phyloP scores from a whole-genome alignment of 1,140 invertebrate genomes.

The Thalassaphorura encarpata region DNA sequence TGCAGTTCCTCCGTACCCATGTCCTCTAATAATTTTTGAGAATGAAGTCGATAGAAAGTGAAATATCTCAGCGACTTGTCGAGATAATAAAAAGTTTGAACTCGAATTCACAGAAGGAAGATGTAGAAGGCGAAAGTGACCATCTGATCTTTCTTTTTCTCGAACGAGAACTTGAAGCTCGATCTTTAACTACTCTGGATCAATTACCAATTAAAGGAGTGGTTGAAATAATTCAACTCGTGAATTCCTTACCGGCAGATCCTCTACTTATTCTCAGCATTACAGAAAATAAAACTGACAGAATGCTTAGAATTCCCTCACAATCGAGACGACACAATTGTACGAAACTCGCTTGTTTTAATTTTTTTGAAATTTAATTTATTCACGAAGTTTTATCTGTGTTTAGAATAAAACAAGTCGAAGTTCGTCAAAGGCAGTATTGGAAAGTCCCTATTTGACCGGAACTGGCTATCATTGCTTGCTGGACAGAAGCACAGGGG shows the following conservation, averaged over 20 bases:
- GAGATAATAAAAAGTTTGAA: no score
- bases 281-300: conserved; percentile 1
- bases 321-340: neutral
- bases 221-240: neutral
- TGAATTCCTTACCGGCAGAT: neutral
- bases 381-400: neutral
- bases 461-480: conserved; percentile 1
- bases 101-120: no score
- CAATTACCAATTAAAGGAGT: conserved; percentile 1
- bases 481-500: neutral
- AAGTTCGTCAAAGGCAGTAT: neutral
- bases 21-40: no score
- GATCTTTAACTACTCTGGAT: neutral
- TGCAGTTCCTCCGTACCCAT: no score
- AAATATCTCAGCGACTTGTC: no score
- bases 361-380: neutral
- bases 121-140: neutral
- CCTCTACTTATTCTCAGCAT: neutral
- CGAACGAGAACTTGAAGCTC: neutral
- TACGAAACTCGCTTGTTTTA: neutral
- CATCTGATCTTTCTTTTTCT: conserved; percentile 2
- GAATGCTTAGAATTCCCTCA: neutral
- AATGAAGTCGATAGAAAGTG: no score
- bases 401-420: neutral
- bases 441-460: neutral